Base-by-base conservation (phyloP, 2,888 invertebrate species). In the Bruchidius siliquastri region DNA sequence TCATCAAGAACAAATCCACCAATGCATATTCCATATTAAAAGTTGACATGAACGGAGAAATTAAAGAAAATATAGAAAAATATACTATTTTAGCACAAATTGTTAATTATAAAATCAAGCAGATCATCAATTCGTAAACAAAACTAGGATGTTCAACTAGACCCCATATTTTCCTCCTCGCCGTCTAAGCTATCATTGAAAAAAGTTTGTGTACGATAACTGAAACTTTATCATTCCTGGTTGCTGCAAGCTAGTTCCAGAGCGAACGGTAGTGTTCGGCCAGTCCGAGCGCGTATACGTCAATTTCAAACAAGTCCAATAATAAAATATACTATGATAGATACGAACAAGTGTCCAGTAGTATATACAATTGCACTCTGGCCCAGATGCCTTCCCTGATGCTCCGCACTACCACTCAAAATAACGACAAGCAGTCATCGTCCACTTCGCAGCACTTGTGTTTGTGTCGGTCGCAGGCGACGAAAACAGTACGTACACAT, bases 321-420 rank as follows among this genome's bases (percentile, higher is more conserved):
- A 85, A 84, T 84, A 85, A 85, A 85, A 85, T 85, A 85, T 85
- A 84, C 84, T 83, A 81, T 88, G 87, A 88, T 88, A 72, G 88
- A 88, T 89, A 89, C 89, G 89, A 89, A 90, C 89, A 89, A 80
- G 83, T 90, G 67, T 89, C 89, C 88, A 88, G 86, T 87, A 77
- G 73, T 85, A 86, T 86, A 78, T 87, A 87, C 86, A 87, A 87
- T 86, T 87, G 87, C 86, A 87, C 86, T 84, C 82, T 81, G 82
- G 83, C 85, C 85, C 85, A 82, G n/a, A 82, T 81, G 83, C 83
- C 83, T 84, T 82, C 81, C 78, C 77, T 73, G 75, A 68, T 78
- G 82, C 82, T 82, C 79, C 83, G 83, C 83, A 83, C 81, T 83
- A 83, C 83, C 83, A 82, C 74, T 70, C 82, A 79, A 83, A 80